Evolutionary conservation across 64 coral and sea anemone genomes (phyloP).

Genomic region (Montipora sp.): DNA sequence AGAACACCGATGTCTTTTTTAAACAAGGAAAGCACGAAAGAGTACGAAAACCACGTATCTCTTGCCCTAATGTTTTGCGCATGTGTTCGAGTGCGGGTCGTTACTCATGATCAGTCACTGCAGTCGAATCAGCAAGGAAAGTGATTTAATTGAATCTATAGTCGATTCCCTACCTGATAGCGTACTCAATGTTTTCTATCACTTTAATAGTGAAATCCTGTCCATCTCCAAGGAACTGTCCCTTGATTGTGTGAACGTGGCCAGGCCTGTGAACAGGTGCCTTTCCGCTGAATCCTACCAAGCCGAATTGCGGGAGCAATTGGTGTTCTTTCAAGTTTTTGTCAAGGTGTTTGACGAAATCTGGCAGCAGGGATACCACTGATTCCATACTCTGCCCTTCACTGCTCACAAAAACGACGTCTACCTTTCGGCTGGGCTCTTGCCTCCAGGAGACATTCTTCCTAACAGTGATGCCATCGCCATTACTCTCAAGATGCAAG

Average conservation of each 20-base stretch:
- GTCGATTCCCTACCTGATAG: background rate
- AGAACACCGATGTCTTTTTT: too few species aligned
- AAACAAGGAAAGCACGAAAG: too few species aligned
- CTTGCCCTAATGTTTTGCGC: too few species aligned
- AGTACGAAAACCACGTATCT: too few species aligned
- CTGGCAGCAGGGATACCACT: slow-evolving; percentile 24
- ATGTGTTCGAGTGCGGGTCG: too few species aligned
- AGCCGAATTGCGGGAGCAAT: slow-evolving; percentile 50
- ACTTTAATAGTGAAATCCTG: slow-evolving; percentile 17
- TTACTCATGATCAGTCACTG: too few species aligned
- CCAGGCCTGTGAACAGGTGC: slow-evolving; percentile 59
- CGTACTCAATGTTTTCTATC: slow-evolving; percentile 49
- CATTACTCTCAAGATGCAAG: background rate
- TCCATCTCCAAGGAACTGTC: slow-evolving; percentile 29
- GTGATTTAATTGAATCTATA: background rate
- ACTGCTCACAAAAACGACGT: slow-evolving; percentile 74
- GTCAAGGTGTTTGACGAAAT: slow-evolving; percentile 28
- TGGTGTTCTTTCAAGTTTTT: background rate
- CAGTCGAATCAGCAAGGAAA: too few species aligned
- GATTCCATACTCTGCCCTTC: slow-evolving; percentile 58
- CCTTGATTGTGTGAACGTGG: slow-evolving; percentile 72
- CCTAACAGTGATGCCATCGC: background rate
- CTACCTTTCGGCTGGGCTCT: slow-evolving; percentile 28
- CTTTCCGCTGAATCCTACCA: slow-evolving; percentile 84
- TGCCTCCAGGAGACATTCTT: slow-evolving; percentile 20